phyloP scores from a whole-genome alignment of 2,888 invertebrate genomes.

The Apotomis betuletana region DNA sequence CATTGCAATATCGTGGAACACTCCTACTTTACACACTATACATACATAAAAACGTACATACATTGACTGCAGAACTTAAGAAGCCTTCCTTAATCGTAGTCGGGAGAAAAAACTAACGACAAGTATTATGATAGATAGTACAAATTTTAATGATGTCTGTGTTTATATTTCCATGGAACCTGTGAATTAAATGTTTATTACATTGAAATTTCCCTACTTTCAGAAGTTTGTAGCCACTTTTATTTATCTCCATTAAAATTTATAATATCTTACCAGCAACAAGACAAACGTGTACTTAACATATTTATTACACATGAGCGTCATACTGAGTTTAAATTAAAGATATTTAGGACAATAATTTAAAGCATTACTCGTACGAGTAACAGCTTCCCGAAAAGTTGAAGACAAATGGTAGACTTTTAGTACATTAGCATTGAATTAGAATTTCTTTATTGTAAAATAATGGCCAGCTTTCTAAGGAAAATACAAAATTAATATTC shows the following conservation, averaged over 20 bases:
- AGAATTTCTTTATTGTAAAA: neutral
- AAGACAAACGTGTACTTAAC: neutral
- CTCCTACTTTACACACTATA: too few species aligned
- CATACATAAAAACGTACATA: too few species aligned
- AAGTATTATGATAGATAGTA: too few species aligned
- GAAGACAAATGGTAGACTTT: neutral
- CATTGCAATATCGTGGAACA: too few species aligned
- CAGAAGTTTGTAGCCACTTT: constrained; percentile 1
- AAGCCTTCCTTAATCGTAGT: too few species aligned
- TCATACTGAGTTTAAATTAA: neutral
- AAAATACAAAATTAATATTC: neutral
- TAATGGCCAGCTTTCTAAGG: too few species aligned
- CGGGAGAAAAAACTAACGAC: too few species aligned
- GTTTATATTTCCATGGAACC: too few species aligned
- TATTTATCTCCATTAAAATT: neutral
- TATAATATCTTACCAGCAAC: neutral
- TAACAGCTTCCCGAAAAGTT: neutral
- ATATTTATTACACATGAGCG: neutral
- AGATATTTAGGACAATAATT: neutral
- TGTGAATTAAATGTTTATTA: neutral
- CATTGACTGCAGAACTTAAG: too few species aligned
- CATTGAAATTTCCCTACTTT: neutral
- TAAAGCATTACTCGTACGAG: neutral
- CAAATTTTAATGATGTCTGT: too few species aligned
- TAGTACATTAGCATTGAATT: too few species aligned